Conservation (phyloP, 2,888 invertebrate genomes). For the Exocentrus adspersus region DNA sequence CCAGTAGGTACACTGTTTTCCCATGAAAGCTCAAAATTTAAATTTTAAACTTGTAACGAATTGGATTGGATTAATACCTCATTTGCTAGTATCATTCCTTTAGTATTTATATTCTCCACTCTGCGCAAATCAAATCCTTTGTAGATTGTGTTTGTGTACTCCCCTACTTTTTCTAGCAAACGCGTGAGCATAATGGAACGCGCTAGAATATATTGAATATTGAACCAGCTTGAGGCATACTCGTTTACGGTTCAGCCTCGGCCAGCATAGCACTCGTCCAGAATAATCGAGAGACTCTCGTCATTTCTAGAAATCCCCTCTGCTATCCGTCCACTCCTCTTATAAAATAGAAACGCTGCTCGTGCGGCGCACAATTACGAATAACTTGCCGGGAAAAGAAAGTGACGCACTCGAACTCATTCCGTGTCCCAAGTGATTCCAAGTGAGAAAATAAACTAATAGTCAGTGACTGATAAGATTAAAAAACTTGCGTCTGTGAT, state of each 20-base stretch:
- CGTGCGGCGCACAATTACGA: conserved; percentile 10
- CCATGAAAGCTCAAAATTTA: no score
- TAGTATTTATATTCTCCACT: no score
- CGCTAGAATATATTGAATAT: background rate
- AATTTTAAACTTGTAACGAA: no score
- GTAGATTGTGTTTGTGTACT: background rate
- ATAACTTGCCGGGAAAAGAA: background rate
- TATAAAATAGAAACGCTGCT: conserved; percentile 9
- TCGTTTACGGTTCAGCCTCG: no score
- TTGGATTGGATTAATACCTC: no score
- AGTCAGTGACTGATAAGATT: background rate
- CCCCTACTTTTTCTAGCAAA: conserved; percentile 9
- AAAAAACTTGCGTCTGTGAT: background rate
- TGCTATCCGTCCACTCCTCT: background rate
- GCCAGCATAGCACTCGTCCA: no score
- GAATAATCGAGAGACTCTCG: conserved; percentile 1
- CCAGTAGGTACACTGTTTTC: no score
- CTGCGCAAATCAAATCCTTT: conserved; percentile 5
- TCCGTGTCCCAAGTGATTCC: background rate
- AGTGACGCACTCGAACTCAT: background rate
- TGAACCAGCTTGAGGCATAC: no score
- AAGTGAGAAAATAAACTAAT: background rate
- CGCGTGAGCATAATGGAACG: conserved; percentile 1
- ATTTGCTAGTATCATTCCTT: no score
- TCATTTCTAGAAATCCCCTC: conserved; percentile 23